Percentiles rank a stretch among this genome's conserved stretches.
Conservation (phyloP, 2,888 invertebrate species). For the Stenurella melanura region DNA sequence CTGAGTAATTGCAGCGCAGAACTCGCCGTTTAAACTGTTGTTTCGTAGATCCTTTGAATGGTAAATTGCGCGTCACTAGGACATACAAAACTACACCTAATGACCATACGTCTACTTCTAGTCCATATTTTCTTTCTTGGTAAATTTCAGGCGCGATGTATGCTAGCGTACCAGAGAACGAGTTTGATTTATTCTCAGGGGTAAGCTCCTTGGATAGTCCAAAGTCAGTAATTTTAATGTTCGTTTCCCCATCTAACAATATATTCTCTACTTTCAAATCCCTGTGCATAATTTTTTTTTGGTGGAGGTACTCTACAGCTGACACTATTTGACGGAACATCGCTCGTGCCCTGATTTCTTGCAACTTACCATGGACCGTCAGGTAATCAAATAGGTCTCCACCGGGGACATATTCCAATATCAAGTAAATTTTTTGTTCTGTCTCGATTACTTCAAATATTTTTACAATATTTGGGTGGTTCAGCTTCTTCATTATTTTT, state of each 20-base stretch:
- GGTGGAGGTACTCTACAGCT: conserved; percentile 99
- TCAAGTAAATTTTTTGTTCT: conserved; percentile 99
- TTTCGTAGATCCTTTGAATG: no score
- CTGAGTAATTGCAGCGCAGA: no score
- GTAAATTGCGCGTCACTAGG: no score
- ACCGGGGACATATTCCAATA: conserved; percentile 99
- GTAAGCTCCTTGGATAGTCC: conserved; percentile 99
- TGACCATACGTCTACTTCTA: no score
- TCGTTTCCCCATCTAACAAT: conserved; percentile 99
- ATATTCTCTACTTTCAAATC: conserved; percentile 98
- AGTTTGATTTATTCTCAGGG: conserved; percentile 98
- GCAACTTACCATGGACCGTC: conserved; percentile 97
- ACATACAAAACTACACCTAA: no score
- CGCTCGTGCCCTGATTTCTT: conserved; percentile 97
- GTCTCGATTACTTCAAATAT: conserved; percentile 99
- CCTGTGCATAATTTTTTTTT: conserved; percentile 99
- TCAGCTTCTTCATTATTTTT: conserved; percentile 98
- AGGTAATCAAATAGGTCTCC: conserved; percentile 99
- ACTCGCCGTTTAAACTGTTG: no score
- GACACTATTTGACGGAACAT: conserved; percentile 99
- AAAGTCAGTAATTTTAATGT: conserved; percentile 99
- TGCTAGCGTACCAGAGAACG: conserved; percentile 99
- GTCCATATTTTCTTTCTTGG: conserved; percentile 53
- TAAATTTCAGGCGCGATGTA: conserved; percentile 99
- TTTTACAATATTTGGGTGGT: conserved; percentile 99